These are phyloP conservation scores for Leistus spinibarbis DNA, from an alignment of 2,888 invertebrate species.

Conservation along the genomic window DNA sequence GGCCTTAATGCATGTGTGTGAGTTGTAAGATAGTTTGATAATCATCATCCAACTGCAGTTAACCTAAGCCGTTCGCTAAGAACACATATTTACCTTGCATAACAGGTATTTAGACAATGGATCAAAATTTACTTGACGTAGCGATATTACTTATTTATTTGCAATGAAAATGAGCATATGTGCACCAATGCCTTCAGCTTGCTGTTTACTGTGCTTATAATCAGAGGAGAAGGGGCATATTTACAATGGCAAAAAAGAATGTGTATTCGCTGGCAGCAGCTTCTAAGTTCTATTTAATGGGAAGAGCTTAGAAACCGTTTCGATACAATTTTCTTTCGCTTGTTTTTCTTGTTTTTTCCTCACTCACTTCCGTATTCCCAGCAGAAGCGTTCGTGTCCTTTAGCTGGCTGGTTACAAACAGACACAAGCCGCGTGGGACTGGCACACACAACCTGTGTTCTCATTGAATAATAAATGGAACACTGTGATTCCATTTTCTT, in stretches of 20 bases:
- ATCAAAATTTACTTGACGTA: too few relatives aligned
- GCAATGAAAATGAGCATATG: too few relatives aligned
- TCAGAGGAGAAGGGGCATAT: too few relatives aligned
- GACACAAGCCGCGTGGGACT: background rate
- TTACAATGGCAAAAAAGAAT: too few relatives aligned
- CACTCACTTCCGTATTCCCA: background rate
- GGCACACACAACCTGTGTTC: background rate
- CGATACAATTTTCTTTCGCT: background rate
- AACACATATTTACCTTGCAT: background rate
- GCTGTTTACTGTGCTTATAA: too few relatives aligned
- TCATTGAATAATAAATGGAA: background rate
- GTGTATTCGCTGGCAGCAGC: too few relatives aligned
- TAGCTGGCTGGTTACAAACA: background rate
- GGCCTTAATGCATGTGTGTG: background rate
- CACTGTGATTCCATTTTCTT: background rate
- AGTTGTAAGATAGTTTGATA: constrained; percentile 4
- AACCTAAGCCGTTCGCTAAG: background rate
- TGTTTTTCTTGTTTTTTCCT: background rate
- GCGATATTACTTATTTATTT: too few relatives aligned
- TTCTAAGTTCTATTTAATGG: background rate
- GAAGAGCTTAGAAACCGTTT: background rate
- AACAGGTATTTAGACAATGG: constrained; percentile 2
- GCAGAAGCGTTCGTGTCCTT: background rate
- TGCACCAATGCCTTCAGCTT: too few relatives aligned
- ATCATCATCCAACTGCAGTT: constrained; percentile 9